Percentiles rank a stretch among this genome's conserved stretches.
phyloP scores from a whole-genome alignment of 1,140 invertebrate genomes.

The Wiebesia pumilae region DNA sequence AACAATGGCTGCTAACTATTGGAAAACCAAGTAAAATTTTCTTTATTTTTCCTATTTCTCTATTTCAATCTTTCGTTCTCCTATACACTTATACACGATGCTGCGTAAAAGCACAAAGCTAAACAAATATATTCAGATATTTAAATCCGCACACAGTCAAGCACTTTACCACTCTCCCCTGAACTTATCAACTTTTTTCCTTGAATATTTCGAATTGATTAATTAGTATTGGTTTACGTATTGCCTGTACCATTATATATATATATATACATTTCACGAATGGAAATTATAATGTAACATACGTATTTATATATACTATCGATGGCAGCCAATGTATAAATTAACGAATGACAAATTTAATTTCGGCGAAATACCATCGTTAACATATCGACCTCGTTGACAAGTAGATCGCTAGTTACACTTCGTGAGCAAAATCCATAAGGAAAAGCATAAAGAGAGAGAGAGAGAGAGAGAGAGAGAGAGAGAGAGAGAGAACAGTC shows the following conservation, averaged over 20 bases:
- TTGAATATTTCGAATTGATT: constrained; percentile 43
- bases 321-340: constrained; percentile 38
- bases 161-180: neutral
- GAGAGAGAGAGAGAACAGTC: neutral
- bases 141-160: neutral
- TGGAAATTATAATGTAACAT: neutral
- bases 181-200: constrained; percentile 30
- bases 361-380: constrained; percentile 43
- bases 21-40: neutral
- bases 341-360: constrained; percentile 54
- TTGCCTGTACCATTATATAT: neutral
- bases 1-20: neutral
- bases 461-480: neutral
- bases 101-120: neutral
- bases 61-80: neutral
- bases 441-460: neutral
- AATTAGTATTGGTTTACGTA: constrained; percentile 7
- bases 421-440: constrained; percentile 20
- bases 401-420: constrained; percentile 48
- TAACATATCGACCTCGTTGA: constrained; percentile 49
- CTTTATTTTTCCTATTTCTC: neutral
- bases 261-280: neutral
- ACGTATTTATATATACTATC: neutral
- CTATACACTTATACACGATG: too few species aligned
- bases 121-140: neutral